A percentile compares a stretch with the other conserved stretches of the same genome.
phyloP scores from a whole-genome alignment of 2,797 vertebrate genomes.

The Crax fasciolata region DNA sequence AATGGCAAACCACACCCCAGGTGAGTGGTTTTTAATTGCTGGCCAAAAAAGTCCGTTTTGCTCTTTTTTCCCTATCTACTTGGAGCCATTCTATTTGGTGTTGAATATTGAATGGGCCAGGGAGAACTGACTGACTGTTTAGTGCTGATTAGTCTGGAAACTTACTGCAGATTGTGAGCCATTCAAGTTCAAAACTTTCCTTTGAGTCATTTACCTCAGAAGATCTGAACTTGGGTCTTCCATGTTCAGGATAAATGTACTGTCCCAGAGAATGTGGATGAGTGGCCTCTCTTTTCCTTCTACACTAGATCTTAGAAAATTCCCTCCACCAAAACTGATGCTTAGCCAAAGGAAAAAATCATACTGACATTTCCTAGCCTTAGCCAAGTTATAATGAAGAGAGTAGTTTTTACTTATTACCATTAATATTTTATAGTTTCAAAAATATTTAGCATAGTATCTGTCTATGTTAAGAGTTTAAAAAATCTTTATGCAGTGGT shows the following conservation, averaged over 20 bases:
- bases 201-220: neutral
- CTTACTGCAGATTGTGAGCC: neutral
- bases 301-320: neutral
- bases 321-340: neutral
- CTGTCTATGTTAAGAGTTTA: neutral
- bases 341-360: neutral
- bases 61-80: neutral
- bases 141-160: neutral
- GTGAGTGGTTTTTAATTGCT: neutral
- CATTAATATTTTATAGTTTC: neutral
- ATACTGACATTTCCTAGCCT: neutral
- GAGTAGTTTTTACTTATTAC: neutral
- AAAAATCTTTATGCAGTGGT: neutral
- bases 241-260: neutral
- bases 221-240: neutral
- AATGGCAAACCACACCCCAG: neutral
- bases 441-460: neutral
- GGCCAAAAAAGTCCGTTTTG: neutral
- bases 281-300: neutral
- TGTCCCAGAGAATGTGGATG: neutral
- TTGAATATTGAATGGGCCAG: neutral
- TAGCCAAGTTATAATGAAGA: neutral
- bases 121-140: neutral
- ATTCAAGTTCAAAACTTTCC: neutral
- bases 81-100: neutral